Evolutionary conservation across 35 echinoderm and acorn worm species (phyloP).

Genomic region (Heliocidaris erythrogramma): DNA sequence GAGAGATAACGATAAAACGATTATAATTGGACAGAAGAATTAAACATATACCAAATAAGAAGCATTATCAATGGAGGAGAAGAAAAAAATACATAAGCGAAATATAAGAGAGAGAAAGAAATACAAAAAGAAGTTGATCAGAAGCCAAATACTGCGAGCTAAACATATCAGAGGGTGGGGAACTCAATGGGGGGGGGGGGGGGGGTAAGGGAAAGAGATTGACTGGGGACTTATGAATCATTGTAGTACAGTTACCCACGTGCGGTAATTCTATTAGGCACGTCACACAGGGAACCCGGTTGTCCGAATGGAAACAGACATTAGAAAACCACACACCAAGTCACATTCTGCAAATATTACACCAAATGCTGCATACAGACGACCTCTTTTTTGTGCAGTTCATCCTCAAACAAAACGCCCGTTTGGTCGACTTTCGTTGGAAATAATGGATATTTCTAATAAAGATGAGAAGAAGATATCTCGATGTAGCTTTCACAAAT

Average conservation of each 20-base stretch:
- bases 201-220: background rate
- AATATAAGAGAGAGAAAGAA: too few species aligned
- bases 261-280: background rate
- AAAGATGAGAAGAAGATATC: background rate
- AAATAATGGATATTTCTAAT: background rate
- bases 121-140: too few species aligned
- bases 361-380: background rate
- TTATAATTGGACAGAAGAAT: too few species aligned
- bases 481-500: background rate
- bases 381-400: background rate
- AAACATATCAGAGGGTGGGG: too few species aligned
- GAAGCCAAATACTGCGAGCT: too few species aligned
- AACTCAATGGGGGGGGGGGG: background rate
- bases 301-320: background rate
- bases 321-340: background rate
- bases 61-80: too few species aligned
- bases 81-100: too few species aligned
- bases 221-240: background rate
- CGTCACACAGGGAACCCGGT: background rate
- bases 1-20: background rate
- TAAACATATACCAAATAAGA: too few species aligned
- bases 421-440: background rate
- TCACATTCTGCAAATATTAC: slow-evolving; percentile 21
- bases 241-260: slow-evolving; percentile 6
- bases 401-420: background rate